A percentile compares a stretch with the other conserved stretches of the same genome.
Conservation (phyloP, 35 echinoderm and acorn worm species). For the Ptychodera flava region DNA sequence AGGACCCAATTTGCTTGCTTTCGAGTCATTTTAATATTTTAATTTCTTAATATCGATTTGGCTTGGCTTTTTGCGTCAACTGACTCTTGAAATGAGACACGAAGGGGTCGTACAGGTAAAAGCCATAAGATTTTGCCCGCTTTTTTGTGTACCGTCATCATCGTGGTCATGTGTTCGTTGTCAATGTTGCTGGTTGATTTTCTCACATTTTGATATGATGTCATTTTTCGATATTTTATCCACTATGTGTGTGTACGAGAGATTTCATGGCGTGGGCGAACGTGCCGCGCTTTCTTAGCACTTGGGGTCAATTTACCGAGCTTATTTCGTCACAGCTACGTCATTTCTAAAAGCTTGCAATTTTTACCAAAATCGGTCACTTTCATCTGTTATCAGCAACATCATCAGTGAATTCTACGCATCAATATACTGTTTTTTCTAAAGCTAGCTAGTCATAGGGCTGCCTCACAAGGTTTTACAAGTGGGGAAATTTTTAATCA, state of each 20-base stretch:
- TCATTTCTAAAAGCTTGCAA: not conserved
- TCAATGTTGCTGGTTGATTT: not conserved
- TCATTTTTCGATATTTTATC: not conserved
- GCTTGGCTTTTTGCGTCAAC: not conserved
- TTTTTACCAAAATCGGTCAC: too few species aligned
- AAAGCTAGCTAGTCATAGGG: too few species aligned
- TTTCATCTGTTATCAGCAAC: too few species aligned
- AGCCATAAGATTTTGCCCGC: not conserved
- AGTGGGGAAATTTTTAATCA: too few species aligned
- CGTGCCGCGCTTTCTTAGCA: not conserved
- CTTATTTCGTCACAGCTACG: not conserved
- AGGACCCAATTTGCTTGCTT: not conserved
- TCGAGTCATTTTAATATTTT: conserved; percentile 2
- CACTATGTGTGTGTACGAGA: too few species aligned
- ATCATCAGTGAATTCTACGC: too few species aligned
- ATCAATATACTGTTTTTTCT: too few species aligned
- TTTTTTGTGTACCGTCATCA: not conserved
- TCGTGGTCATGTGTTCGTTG: not conserved
- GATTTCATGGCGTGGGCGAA: not conserved
- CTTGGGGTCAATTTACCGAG: not conserved
- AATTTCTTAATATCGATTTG: not conserved
- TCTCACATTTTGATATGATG: not conserved
- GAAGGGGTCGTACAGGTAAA: not conserved
- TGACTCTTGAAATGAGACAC: not conserved
- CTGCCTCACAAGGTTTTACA: too few species aligned